Evolutionary conservation across 2,113 vertebrate species (phyloP).

Genomic region (Malurus cyaneus): DNA sequence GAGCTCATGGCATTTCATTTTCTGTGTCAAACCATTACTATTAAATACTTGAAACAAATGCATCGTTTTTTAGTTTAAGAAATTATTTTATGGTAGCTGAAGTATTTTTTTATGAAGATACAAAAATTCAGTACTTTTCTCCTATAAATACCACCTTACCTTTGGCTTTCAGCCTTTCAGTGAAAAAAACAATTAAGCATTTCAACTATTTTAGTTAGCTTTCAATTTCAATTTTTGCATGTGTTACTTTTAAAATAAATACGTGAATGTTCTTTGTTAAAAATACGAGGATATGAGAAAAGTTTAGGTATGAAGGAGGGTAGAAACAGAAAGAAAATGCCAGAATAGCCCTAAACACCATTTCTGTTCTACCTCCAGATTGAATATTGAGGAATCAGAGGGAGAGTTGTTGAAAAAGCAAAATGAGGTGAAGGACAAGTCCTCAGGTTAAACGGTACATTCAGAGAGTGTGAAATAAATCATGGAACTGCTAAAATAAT

Average conservation of each 20-base stretch:
- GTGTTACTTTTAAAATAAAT: neutral
- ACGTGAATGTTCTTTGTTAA: neutral
- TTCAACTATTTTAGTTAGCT: neutral
- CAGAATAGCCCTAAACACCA: neutral
- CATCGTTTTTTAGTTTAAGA: neutral
- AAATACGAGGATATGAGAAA: neutral
- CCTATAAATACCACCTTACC: neutral
- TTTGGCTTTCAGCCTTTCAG: neutral
- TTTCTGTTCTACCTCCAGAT: neutral
- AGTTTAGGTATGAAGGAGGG: neutral
- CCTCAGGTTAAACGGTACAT: neutral
- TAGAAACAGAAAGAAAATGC: neutral
- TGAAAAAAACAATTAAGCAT: neutral
- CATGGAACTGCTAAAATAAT: neutral
- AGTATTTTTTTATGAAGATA: neutral
- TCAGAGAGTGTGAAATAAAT: neutral
- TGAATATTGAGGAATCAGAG: neutral
- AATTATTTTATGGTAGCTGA: neutral
- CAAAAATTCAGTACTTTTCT: neutral
- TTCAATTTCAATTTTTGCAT: neutral
- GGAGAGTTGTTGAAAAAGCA: neutral
- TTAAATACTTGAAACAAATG: neutral
- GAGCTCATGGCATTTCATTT: neutral
- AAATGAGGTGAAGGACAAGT: neutral
- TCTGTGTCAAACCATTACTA: neutral